Evolutionary conservation across 37 sponge, comb jelly and placozoan species (phyloP).

Genomic region (Spongilla lacustris): DNA sequence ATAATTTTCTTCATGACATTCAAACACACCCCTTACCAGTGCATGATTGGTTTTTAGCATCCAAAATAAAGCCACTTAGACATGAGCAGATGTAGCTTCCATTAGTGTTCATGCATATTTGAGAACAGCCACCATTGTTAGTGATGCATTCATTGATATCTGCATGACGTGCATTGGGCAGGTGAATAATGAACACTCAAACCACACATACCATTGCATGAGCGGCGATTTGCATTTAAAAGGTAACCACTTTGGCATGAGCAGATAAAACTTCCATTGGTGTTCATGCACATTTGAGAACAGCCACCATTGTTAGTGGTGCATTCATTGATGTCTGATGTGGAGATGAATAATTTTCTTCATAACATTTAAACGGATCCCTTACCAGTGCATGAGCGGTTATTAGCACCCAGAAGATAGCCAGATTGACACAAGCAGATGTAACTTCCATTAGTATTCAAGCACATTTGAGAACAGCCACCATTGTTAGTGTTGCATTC

Average conservation of each 20-base stretch:
- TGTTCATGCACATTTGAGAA: constrained; percentile 12
- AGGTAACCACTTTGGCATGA: constrained; percentile 7
- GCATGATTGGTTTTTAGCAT: constrained; percentile 5
- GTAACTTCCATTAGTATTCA: constrained; percentile 7
- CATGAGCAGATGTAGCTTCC: constrained; percentile 24
- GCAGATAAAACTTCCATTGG: background rate
- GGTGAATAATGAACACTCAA: no score
- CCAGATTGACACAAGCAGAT: constrained; percentile 7
- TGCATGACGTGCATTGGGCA: background rate
- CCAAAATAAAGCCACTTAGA: background rate
- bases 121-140: background rate
- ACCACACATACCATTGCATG: no score
- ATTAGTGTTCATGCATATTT: constrained; percentile 6
- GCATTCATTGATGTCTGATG: constrained; percentile 20
- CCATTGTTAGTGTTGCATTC: constrained; percentile 20
- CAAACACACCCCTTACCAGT: no score
- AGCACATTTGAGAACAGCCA: constrained; percentile 13
- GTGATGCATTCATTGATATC: constrained; percentile 8
- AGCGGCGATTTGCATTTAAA: background rate
- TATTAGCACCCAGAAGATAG: constrained; percentile 11
- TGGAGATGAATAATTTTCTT: background rate
- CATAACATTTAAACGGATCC: background rate
- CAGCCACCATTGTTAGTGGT: constrained; percentile 11
- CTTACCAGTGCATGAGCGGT: background rate
- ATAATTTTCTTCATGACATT: no score